A percentile compares a stretch with the other conserved stretches of the same genome.
phyloP scores from a whole-genome alignment of 37 sponge, comb jelly and placozoan species.

The Aplysina aerophoba region DNA sequence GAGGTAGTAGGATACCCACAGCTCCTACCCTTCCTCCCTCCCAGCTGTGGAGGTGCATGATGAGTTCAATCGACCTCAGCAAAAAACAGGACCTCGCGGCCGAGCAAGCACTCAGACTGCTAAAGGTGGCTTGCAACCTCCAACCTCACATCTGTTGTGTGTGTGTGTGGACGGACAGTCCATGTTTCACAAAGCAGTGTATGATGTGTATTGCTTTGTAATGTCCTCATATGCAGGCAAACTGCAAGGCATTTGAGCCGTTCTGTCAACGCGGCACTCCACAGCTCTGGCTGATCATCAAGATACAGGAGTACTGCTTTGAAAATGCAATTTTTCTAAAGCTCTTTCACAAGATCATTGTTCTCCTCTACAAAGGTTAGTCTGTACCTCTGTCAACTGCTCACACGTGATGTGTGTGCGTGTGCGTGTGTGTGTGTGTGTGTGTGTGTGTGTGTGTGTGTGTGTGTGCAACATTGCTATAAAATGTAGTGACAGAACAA shows the following conservation, averaged over 20 bases:
- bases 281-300: constrained; percentile 79
- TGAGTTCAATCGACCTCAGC: constrained; percentile 80
- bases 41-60: constrained; percentile 81
- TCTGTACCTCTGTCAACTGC: no score
- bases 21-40: background rate
- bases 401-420: no score
- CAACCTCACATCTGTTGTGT: background rate
- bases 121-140: constrained; percentile 53
- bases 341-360: constrained; percentile 89
- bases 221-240: constrained; percentile 30
- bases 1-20: no score
- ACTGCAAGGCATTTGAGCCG: constrained; percentile 57
- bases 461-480: background rate
- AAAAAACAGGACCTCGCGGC: constrained; percentile 88
- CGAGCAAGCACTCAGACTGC: constrained; percentile 79
- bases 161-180: no score
- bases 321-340: constrained; percentile 88
- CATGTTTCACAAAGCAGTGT: no score
- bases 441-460: constrained; percentile 31
- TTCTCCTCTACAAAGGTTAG: constrained; percentile 88
- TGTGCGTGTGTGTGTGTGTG: background rate
- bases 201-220: background rate
- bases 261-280: constrained; percentile 83
- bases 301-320: constrained; percentile 95
- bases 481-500: no score